Base-by-base conservation (phyloP, 2,113 vertebrate species). In the Trachemys scripta region DNA sequence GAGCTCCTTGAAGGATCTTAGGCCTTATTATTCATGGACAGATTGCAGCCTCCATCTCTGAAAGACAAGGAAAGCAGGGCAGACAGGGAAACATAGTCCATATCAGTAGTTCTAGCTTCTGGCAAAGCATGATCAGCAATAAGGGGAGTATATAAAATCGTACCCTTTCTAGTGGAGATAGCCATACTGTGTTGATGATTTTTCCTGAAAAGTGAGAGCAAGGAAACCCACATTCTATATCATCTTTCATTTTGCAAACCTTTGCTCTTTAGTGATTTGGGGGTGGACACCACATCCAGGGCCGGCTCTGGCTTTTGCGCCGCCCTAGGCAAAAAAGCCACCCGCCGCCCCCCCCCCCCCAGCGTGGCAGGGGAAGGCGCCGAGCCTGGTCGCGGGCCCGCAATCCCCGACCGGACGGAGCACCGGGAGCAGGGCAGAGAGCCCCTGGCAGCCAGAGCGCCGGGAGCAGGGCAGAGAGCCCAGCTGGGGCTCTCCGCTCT, bases 121-220 rank as follows among this genome's bases (percentile, higher is more conserved):
- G 45, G 13, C 5, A 88, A 86, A 87, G 13, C 27, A 84, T 88
- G 49, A 13, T 19, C 84, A 90, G 45, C 80, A 82, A 94, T 17
- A 19, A 72, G 5, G 25, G 31, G 57, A 80, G 86, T n/a, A 19
- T 69, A 47, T 51, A 75, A 45, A 2, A 10, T 2, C n/a, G 0
- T 6, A 56, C 1, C 1, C 2, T 84, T 85, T 83, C 6, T 16
- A 31, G 20, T 20, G 45, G 0, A 2, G 57, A 29, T 17, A 75
- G 20, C 2, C 38, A 6, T 4, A 9, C 47, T 47, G 45, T 50
- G 3, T 50, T 2, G 3, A 19, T 47, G 53, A 35, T 59, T 90
- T 95, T 20, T 35, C 35, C 35, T 69, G 65, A n/a, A n/a, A n/a
- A 17, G 35, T n/a, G 62, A 69, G 31, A 17, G 62, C 62, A 35